phyloP scores from a whole-genome alignment of 2,113 vertebrate genomes.

The Lonchura striata region DNA sequence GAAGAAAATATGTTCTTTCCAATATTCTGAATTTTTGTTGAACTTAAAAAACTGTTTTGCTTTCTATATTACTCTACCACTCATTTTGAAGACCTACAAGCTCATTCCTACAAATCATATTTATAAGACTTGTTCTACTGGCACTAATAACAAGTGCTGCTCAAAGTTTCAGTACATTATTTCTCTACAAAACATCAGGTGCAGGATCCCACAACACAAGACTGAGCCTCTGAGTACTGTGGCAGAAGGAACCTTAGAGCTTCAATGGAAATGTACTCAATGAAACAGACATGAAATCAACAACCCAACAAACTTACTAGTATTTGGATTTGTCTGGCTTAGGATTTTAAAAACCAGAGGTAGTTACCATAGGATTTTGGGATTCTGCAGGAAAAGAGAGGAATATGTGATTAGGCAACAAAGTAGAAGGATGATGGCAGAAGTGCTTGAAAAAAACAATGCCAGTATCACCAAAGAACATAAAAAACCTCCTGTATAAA shows the following conservation, averaged over 20 bases:
- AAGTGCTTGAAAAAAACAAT: neutral
- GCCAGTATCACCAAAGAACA: neutral
- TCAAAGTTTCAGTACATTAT: neutral
- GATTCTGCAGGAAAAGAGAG: neutral
- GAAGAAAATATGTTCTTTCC: neutral
- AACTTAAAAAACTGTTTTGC: neutral
- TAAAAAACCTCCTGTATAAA: neutral
- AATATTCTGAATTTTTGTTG: neutral
- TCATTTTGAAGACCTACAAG: neutral
- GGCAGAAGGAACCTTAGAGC: neutral
- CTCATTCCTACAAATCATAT: neutral
- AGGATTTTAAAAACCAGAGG: neutral
- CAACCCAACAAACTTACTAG: neutral
- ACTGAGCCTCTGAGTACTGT: neutral
- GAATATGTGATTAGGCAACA: neutral
- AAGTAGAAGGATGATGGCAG: neutral
- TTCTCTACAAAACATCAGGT: neutral
- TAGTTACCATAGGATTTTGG: neutral
- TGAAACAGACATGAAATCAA: neutral
- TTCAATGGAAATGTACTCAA: neutral
- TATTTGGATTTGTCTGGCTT: neutral
- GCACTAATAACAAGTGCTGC: neutral
- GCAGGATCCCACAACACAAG: neutral
- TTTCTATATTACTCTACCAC: neutral
- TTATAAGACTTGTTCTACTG: neutral